Conservation (phyloP, 1,140 invertebrate genomes). For the Brachionus rubens region DNA sequence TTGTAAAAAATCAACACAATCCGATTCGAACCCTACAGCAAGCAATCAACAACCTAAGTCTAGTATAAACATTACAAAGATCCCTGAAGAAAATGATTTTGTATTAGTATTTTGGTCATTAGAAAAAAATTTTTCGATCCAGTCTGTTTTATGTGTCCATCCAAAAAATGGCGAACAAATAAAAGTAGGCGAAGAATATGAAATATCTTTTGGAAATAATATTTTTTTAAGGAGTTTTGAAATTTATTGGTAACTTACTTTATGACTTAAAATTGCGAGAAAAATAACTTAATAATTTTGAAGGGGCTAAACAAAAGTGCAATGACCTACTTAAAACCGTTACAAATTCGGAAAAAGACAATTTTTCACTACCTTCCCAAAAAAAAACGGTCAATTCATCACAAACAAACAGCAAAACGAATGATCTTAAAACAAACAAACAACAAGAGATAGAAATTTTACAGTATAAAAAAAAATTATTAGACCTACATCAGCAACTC, state of each 20-base stretch:
- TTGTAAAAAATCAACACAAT: too few relatives aligned
- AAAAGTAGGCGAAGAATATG: not conserved
- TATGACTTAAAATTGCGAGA: not conserved
- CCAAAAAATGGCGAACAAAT: not conserved
- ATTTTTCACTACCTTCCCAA: not conserved
- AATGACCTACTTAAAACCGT: not conserved
- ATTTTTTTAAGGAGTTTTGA: not conserved
- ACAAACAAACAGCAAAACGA: not conserved
- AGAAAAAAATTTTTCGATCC: slow-evolving; percentile 2
- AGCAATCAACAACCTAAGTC: not conserved
- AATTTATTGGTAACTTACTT: not conserved
- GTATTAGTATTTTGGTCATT: not conserved
- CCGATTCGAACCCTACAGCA: too few relatives aligned
- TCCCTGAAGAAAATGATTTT: not conserved
- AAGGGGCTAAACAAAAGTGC: not conserved
- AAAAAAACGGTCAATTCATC: not conserved
- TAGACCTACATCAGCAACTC: not conserved
- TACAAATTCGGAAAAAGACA: not conserved
- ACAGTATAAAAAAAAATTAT: not conserved
- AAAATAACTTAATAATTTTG: not conserved
- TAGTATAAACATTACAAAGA: not conserved
- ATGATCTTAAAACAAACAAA: not conserved
- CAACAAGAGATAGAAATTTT: not conserved
- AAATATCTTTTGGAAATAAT: not conserved
- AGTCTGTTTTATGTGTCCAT: not conserved